Evolutionary conservation across 2,113 vertebrate species (phyloP).

Genomic region (Dromas ardeola): DNA sequence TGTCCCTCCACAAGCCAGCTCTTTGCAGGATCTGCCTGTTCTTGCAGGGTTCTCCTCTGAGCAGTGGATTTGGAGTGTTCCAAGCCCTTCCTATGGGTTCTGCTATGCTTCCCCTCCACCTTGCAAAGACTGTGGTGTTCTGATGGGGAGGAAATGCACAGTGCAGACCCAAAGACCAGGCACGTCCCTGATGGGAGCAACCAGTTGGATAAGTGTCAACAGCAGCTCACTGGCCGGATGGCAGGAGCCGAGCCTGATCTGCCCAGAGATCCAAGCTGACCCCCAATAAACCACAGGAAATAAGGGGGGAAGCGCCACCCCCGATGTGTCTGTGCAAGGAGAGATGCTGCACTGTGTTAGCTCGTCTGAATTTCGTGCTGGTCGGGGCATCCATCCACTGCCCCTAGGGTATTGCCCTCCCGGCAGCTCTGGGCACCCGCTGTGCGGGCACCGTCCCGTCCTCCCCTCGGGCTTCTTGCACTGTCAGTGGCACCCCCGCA

Average conservation of each 20-base stretch:
- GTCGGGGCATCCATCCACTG: rapidly evolving
- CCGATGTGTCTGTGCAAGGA: not conserved
- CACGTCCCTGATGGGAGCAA: not conserved
- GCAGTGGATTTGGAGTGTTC: not conserved
- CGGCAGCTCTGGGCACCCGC: rapidly evolving
- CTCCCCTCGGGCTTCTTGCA: rapidly evolving
- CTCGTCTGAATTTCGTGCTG: not conserved
- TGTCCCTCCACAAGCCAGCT: not conserved
- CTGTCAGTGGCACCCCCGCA: rapidly evolving
- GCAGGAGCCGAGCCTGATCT: not conserved
- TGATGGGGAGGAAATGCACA: not conserved
- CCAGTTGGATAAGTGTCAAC: rapidly evolving
- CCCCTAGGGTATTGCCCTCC: not conserved
- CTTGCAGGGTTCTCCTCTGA: not conserved
- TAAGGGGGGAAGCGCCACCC: rapidly evolving
- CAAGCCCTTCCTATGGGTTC: rapidly evolving
- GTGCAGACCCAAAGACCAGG: not conserved
- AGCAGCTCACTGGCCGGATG: rapidly evolving
- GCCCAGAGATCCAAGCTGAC: not conserved
- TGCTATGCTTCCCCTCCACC: not conserved
- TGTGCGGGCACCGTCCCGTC: rapidly evolving
- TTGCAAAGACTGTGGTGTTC: not conserved
- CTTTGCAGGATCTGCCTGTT: rapidly evolving
- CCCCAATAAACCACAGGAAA: not conserved
- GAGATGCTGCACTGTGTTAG: rapidly evolving